Conservation (phyloP, 2,888 invertebrate genomes). For the Thecophora atra region DNA sequence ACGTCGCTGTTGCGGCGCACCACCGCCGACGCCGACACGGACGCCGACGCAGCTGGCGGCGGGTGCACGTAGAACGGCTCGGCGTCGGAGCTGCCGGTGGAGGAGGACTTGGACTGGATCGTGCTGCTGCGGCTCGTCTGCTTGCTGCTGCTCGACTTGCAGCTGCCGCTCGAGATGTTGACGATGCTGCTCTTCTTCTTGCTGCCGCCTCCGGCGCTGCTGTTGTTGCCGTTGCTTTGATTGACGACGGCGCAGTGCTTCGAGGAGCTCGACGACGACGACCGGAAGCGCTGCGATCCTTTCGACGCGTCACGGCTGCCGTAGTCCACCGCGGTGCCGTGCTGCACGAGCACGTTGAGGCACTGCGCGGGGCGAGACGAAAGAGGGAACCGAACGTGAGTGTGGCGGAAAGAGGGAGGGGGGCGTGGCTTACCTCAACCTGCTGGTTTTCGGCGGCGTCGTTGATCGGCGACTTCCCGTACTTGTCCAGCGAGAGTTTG, state of each 20-base stretch:
- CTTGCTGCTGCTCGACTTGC: slow-evolving; percentile 60
- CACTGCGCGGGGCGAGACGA: slow-evolving; percentile 69
- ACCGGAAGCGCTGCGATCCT: slow-evolving; percentile 52
- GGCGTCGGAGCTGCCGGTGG: slow-evolving; percentile 65
- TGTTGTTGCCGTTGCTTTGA: slow-evolving; percentile 46
- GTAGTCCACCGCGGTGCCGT: slow-evolving; percentile 77
- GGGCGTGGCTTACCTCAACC: slow-evolving; percentile 74
- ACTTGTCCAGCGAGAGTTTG: slow-evolving; percentile 81
- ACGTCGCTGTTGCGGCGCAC: slow-evolving; percentile 61
- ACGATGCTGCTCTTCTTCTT: slow-evolving; percentile 19
- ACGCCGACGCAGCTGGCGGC: slow-evolving; percentile 73
- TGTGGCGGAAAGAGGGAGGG: neutral
- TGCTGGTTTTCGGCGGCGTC: slow-evolving; percentile 93
- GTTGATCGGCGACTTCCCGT: slow-evolving; percentile 89
- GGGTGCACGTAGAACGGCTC: slow-evolving; percentile 83
- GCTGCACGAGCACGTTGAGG: slow-evolving; percentile 81
- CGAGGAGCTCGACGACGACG: slow-evolving; percentile 43
- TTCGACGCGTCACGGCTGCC: slow-evolving; percentile 63
- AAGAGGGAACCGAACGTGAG: neutral
- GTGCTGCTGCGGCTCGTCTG: slow-evolving; percentile 65
- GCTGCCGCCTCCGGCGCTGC: slow-evolving; percentile 11
- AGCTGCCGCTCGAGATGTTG: slow-evolving; percentile 51
- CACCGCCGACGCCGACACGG: too few relatives aligned
- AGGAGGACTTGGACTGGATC: slow-evolving; percentile 66
- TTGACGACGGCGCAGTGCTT: slow-evolving; percentile 39